These are phyloP conservation scores for Ectropis grisescens DNA, from an alignment of 1,140 invertebrate genomes.

Conservation along the genomic window DNA sequence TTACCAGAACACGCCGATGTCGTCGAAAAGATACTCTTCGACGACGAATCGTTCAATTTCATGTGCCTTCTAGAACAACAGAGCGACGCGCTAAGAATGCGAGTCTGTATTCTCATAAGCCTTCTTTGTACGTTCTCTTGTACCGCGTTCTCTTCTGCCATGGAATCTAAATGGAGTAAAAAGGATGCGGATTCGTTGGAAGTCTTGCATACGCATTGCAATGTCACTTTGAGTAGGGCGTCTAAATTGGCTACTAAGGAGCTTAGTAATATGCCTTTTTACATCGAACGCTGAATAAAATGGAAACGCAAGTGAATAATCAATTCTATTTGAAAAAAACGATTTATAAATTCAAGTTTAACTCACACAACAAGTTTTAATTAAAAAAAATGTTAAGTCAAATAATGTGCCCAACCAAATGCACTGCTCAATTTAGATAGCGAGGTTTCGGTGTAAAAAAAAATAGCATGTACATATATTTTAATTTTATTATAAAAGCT, in stretches of 20 bases:
- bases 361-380: too few species aligned
- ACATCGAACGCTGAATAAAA: too few species aligned
- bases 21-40: constrained; percentile 79
- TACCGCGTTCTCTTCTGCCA: constrained; percentile 75
- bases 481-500: too few species aligned
- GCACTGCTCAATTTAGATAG: too few species aligned
- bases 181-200: constrained; percentile 52
- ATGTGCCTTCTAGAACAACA: constrained; percentile 73
- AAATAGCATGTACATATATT: too few species aligned
- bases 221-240: constrained; percentile 55
- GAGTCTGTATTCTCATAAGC: constrained; percentile 77
- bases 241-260: constrained; percentile 59
- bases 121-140: constrained; percentile 76
- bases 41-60: constrained; percentile 69
- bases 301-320: too few species aligned
- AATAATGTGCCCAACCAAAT: too few species aligned
- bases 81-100: constrained; percentile 72
- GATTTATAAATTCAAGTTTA: too few species aligned
- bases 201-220: constrained; percentile 52
- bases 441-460: too few species aligned
- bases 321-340: too few species aligned
- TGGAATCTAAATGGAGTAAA: constrained; percentile 69
- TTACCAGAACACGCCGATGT: constrained; percentile 81
- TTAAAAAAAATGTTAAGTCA: too few species aligned
- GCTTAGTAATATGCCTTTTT: constrained; percentile 64